These are phyloP conservation scores for Diphyllodes magnificus DNA, from an alignment of 2,113 vertebrate genomes.

Conservation along the genomic window DNA sequence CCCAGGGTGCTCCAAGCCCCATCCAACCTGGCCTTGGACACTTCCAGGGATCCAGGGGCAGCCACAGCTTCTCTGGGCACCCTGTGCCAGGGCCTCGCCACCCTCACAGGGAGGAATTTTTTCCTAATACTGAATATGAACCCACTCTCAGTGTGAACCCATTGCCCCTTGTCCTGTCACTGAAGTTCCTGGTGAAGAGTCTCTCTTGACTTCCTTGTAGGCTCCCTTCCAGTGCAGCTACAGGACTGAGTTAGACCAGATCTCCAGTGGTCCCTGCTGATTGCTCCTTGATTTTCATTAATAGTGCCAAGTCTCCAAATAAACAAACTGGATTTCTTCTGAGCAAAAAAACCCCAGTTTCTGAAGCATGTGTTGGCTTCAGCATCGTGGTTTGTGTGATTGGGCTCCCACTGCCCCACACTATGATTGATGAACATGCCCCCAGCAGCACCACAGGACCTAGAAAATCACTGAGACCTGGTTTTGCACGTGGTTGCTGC, in stretches of 20 bases:
- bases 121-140: not conserved
- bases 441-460: not conserved
- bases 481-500: not conserved
- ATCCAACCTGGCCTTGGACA: not conserved
- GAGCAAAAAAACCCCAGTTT: accelerated
- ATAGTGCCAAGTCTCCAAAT: not conserved
- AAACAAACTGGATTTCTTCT: not conserved
- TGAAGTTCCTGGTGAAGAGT: not conserved
- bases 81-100: accelerated
- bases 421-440: accelerated
- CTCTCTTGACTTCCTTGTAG: no score
- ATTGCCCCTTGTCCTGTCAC: not conserved
- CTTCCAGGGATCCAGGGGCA: not conserved
- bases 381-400: accelerated
- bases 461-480: not conserved
- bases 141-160: not conserved
- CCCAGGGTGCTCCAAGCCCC: not conserved
- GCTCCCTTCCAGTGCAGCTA: not conserved
- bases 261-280: not conserved
- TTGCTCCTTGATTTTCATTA: not conserved
- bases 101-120: not conserved
- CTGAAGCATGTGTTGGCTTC: not conserved
- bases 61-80: not conserved
- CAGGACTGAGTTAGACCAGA: not conserved
- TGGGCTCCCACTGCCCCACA: not conserved